Evolutionary conservation across 1,140 invertebrate species (phyloP).

Genomic region (Macrobrachium rosenbergii): DNA sequence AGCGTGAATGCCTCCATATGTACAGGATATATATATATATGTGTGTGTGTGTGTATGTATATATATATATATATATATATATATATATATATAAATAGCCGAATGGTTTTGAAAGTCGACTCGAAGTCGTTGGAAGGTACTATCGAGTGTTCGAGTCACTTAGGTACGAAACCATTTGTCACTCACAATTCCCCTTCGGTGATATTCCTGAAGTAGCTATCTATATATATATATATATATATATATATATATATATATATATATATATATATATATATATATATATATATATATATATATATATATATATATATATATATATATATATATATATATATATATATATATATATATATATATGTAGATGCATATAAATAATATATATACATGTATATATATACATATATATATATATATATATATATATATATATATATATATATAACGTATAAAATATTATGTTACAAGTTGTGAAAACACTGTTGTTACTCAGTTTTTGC

Average conservation of each 20-base stretch:
- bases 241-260: not conserved
- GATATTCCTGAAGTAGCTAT: too few relatives aligned
- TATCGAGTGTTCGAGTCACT: too few relatives aligned
- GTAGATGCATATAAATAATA: not conserved
- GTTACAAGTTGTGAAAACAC: too few relatives aligned
- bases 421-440: slow-evolving; percentile 18
- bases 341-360: too few relatives aligned
- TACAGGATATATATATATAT: not conserved
- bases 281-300: not conserved
- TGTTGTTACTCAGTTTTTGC: too few relatives aligned
- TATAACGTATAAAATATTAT: not conserved
- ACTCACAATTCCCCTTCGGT: too few relatives aligned
- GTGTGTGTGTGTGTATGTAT: too few relatives aligned
- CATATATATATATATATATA: slow-evolving; percentile 1
- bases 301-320: slow-evolving; percentile 1
- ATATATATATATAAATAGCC: slow-evolving; percentile 3
- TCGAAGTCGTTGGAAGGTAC: too few relatives aligned
- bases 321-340: not conserved
- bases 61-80: not conserved
- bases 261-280: slow-evolving; percentile 1
- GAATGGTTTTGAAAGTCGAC: too few relatives aligned
- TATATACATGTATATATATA: not conserved
- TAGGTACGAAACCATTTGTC: too few relatives aligned
- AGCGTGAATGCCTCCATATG: too few relatives aligned
- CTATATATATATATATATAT: not conserved